Conservation (phyloP, 2,797 vertebrate species). For the Parauchenoglanis punctatus region DNA sequence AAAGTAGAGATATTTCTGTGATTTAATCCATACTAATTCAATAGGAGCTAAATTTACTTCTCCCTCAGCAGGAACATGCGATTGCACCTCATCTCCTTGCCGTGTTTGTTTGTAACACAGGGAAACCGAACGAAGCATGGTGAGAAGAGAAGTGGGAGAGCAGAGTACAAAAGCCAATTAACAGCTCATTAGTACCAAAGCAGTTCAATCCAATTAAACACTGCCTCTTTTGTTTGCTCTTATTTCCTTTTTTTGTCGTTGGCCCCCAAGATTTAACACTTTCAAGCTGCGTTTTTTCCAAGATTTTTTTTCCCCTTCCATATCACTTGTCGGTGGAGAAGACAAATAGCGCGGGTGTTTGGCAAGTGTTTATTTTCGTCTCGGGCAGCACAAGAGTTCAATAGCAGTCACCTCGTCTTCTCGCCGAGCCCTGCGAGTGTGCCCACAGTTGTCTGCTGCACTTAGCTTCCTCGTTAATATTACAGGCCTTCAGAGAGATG, state of each 20-base stretch:
- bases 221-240: constrained; percentile 45
- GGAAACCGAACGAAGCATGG: constrained; percentile 57
- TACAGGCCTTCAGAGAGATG: constrained; percentile 62
- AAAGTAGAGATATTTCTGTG: constrained; percentile 10
- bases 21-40: constrained; percentile 39
- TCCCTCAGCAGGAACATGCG: neutral
- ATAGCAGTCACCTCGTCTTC: constrained; percentile 49
- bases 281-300: constrained; percentile 33
- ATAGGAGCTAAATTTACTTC: constrained; percentile 12
- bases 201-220: constrained; percentile 71
- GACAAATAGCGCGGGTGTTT: constrained; percentile 54
- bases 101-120: constrained; percentile 31
- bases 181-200: constrained; percentile 73
- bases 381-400: constrained; percentile 52
- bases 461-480: constrained; percentile 69
- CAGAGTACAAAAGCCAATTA: constrained; percentile 73
- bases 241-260: constrained; percentile 43
- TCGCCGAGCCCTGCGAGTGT: constrained; percentile 48
- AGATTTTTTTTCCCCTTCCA: constrained; percentile 39
- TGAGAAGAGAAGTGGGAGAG: constrained; percentile 56
- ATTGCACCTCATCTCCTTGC: constrained; percentile 13
- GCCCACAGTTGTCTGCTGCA: constrained; percentile 62
- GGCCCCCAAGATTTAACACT: constrained; percentile 38
- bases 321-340: constrained; percentile 54
- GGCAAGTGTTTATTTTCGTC: constrained; percentile 58